Evolutionary conservation across 2,113 vertebrate species (phyloP).

Genomic region (Myotis yumanensis): DNA sequence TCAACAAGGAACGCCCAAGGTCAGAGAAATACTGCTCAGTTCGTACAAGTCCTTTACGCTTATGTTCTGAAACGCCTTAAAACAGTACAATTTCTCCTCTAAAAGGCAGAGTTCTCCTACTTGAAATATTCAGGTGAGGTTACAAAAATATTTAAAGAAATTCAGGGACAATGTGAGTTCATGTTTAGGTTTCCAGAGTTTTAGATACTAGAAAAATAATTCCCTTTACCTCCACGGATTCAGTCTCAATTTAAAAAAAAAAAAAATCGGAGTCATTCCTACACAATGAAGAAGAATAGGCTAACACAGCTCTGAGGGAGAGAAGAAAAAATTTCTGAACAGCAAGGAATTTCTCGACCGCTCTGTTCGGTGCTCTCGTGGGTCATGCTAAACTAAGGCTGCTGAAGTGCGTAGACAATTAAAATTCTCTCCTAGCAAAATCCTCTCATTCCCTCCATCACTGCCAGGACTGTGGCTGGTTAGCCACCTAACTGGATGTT

Average conservation of each 20-base stretch:
- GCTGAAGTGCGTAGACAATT: conserved; percentile 1
- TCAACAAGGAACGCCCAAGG: background rate
- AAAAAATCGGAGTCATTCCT: background rate
- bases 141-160: background rate
- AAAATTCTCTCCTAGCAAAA: conserved; percentile 44
- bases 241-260: background rate
- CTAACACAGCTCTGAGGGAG: background rate
- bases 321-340: background rate
- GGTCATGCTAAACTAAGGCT: background rate
- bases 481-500: conserved; percentile 58
- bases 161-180: background rate
- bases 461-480: background rate
- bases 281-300: background rate
- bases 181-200: background rate
- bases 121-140: background rate
- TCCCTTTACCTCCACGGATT: background rate
- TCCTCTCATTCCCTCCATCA: background rate
- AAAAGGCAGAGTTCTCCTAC: background rate
- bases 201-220: background rate
- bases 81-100: background rate
- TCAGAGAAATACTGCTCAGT: background rate
- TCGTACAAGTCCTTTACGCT: background rate
- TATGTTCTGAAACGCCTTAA: background rate
- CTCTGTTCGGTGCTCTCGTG: background rate
- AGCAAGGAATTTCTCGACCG: background rate